Percentiles rank a stretch among this genome's conserved stretches.
Evolutionary conservation across 2,113 vertebrate genomes (phyloP).

Genomic region (Ploceus nigricollis): DNA sequence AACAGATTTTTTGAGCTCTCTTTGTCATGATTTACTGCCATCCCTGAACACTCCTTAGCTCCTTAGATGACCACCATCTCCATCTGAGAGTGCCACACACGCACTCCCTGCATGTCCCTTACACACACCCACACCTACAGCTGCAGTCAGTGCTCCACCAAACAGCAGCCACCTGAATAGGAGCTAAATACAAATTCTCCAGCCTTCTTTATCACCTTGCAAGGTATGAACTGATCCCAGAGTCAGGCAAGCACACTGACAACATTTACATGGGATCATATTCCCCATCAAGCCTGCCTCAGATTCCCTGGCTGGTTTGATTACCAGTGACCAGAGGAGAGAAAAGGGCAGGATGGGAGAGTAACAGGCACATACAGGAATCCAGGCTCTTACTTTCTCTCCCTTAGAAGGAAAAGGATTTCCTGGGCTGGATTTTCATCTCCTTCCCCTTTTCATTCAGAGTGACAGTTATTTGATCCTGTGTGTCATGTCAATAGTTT

Average conservation of each 20-base stretch:
- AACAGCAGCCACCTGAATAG: neutral
- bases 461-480: neutral
- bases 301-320: neutral
- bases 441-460: neutral
- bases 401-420: neutral
- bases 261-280: neutral
- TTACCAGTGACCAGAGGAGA: neutral
- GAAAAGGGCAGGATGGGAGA: neutral
- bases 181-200: neutral
- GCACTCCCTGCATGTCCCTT: accelerated
- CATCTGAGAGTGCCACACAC: neutral
- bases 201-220: neutral
- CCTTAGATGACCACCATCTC: neutral
- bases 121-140: neutral
- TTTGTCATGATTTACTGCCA: neutral
- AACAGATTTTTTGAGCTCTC: neutral
- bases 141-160: neutral
- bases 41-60: neutral
- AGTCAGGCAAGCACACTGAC: neutral
- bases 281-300: neutral
- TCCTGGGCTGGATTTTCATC: neutral
- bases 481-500: neutral
- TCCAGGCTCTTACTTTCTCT: neutral
- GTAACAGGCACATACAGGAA: neutral
- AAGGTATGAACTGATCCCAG: neutral